Percentiles rank a stretch among this genome's conserved stretches.
Evolutionary conservation across 2,113 vertebrate species (phyloP).

Genomic region (Willisornis vidua): DNA sequence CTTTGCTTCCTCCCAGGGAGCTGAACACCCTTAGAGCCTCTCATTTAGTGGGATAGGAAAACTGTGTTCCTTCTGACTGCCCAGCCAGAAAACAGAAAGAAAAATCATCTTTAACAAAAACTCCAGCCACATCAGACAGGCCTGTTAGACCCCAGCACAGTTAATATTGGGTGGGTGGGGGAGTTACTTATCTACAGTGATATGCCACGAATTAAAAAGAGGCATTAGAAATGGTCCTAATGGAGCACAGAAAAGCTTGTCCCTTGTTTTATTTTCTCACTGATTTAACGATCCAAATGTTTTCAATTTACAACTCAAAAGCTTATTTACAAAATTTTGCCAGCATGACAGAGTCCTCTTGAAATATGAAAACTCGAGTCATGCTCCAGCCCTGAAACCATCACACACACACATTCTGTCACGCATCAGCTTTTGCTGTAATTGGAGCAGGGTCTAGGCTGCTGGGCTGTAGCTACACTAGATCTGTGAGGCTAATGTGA

Average conservation of each 20-base stretch:
- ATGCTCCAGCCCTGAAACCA: not conserved
- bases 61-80: not conserved
- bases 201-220: not conserved
- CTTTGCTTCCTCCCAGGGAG: not conserved
- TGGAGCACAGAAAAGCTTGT: not conserved
- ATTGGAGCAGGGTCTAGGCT: not conserved
- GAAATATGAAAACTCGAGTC: slow-evolving; percentile 18
- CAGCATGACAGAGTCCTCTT: slow-evolving; percentile 9
- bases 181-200: not conserved
- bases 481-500: not conserved
- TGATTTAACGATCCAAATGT: slow-evolving; percentile 34
- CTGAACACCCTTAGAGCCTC: not conserved
- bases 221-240: not conserved
- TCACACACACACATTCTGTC: slow-evolving; percentile 3
- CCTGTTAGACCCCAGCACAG: not conserved
- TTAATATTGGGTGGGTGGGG: not conserved
- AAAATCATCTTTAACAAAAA: not conserved
- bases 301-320: slow-evolving; percentile 60
- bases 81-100: not conserved
- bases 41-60: not conserved
- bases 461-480: not conserved
- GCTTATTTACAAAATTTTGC: slow-evolving; percentile 36
- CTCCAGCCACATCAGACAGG: not conserved
- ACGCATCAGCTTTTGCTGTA: slow-evolving; percentile 26
- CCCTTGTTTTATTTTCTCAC: slow-evolving; percentile 41